Conservation (phyloP, 1,140 invertebrate genomes). For the Diabrotica undecimpunctata region DNA sequence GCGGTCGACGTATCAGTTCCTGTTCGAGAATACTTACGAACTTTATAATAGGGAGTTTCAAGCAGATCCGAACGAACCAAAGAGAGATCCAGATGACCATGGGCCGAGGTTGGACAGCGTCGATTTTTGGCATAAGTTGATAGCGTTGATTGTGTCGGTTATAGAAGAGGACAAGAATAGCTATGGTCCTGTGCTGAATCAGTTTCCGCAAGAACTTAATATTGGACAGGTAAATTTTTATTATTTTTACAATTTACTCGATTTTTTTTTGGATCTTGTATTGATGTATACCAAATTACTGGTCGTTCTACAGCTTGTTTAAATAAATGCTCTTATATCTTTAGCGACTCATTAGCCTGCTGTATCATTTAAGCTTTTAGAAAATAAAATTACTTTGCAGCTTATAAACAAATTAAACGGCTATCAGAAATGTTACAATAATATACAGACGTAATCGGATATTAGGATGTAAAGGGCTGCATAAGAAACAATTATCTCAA, state of each 20-base stretch:
- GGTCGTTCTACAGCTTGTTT: too few species aligned
- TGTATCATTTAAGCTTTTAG: too few species aligned
- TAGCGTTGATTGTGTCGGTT: conserved; percentile 95
- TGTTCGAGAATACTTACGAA: conserved; percentile 97
- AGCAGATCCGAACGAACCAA: conserved; percentile 84
- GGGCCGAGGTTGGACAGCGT: conserved; percentile 87
- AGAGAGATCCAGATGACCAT: conserved; percentile 82
- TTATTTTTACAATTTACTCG: not conserved
- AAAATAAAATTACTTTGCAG: too few species aligned
- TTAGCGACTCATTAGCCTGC: too few species aligned
- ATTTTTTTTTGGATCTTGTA: too few species aligned
- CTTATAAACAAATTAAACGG: too few species aligned
- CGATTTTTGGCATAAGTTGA: conserved; percentile 98
- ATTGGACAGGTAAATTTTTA: conserved; percentile 69
- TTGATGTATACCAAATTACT: too few species aligned
- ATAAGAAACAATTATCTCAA: too few species aligned
- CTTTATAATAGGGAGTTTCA: conserved; percentile 90
- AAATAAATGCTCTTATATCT: too few species aligned
- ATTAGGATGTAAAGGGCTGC: too few species aligned
- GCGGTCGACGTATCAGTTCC: conserved; percentile 94
- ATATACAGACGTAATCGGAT: too few species aligned
- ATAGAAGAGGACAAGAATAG: conserved; percentile 98
- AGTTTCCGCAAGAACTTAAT: conserved; percentile 90
- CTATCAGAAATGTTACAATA: too few species aligned
- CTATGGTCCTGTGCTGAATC: conserved; percentile 97